Evolutionary conservation across 2,888 invertebrate species (phyloP).

Genomic region (Drosophila tripunctata): DNA sequence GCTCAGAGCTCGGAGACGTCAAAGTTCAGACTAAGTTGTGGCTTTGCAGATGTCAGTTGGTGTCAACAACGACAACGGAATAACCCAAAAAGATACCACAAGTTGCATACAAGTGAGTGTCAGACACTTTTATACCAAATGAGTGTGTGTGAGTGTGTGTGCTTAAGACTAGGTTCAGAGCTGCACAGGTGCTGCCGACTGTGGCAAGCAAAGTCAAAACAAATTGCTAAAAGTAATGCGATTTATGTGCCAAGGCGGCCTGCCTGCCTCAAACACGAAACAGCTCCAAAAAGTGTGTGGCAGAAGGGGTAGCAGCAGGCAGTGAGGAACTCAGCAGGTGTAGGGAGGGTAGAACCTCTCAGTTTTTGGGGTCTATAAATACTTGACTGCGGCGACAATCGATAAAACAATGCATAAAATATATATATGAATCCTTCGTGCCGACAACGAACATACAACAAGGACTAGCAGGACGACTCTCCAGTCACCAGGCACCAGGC

Average conservation of each 20-base stretch:
- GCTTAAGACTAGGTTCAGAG: neutral
- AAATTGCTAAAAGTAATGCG: conserved; percentile 72
- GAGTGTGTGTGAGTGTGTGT: neutral
- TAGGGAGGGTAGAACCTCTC: neutral
- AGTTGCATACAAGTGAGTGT: conserved; percentile 9
- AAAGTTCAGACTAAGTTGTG: conserved; percentile 73
- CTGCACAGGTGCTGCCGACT: conserved; percentile 14
- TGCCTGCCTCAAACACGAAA: conserved; percentile 48
- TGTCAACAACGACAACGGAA: conserved; percentile 47
- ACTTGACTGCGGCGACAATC: conserved; percentile 70
- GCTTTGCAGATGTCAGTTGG: conserved; percentile 66
- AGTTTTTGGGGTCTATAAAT: conserved; percentile 9
- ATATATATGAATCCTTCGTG: conserved; percentile 75
- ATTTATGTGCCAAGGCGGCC: conserved; percentile 48
- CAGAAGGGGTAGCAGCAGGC: neutral
- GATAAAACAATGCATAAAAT: conserved; percentile 82
- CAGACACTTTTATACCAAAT: too few relatives aligned
- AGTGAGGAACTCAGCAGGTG: neutral
- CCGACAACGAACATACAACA: conserved; percentile 41
- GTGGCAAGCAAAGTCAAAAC: conserved; percentile 10
- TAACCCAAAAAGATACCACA: conserved; percentile 43
- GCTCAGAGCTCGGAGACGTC: conserved; percentile 33
- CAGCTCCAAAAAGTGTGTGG: neutral
- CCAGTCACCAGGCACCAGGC: conserved; percentile 27
- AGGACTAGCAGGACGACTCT: conserved; percentile 10